Conservation (phyloP, 2,888 invertebrate genomes). For the Lochmaea capreae region DNA sequence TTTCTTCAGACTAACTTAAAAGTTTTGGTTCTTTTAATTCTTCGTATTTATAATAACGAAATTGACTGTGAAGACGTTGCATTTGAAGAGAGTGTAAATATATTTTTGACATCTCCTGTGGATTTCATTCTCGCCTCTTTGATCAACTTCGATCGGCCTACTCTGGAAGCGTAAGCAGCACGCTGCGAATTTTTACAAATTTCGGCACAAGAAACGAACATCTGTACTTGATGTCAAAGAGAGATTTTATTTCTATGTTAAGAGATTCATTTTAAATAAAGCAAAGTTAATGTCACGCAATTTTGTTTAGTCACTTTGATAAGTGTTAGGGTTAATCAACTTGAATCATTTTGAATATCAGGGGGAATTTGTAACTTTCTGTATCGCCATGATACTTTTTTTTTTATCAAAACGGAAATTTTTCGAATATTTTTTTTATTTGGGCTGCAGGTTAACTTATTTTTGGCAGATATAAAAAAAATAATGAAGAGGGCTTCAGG, state of each 20-base stretch:
- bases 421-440: not conserved
- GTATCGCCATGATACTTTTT: not conserved
- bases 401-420: not conserved
- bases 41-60: not conserved
- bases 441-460: not conserved
- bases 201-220: constrained; percentile 56
- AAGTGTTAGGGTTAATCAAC: not conserved
- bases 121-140: constrained; percentile 64
- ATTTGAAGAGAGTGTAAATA: not conserved
- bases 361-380: not conserved
- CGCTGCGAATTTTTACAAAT: constrained; percentile 53
- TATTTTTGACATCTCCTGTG: constrained; percentile 52
- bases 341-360: not conserved
- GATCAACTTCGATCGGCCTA: constrained; percentile 59
- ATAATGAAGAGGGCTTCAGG: no score
- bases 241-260: constrained; percentile 21
- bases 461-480: no score
- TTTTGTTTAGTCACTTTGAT: constrained; percentile 8
- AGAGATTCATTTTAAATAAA: constrained; percentile 4
- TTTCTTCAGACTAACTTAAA: no score
- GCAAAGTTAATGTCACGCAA: not conserved
- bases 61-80: not conserved
- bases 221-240: constrained; percentile 62
- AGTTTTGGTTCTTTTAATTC: not conserved
- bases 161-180: constrained; percentile 43